Evolutionary conservation across 2,888 invertebrate species (phyloP), one percentile per base, ranked within the genome.

Genomic region (Mesopsocus fuscifrons): DNA sequence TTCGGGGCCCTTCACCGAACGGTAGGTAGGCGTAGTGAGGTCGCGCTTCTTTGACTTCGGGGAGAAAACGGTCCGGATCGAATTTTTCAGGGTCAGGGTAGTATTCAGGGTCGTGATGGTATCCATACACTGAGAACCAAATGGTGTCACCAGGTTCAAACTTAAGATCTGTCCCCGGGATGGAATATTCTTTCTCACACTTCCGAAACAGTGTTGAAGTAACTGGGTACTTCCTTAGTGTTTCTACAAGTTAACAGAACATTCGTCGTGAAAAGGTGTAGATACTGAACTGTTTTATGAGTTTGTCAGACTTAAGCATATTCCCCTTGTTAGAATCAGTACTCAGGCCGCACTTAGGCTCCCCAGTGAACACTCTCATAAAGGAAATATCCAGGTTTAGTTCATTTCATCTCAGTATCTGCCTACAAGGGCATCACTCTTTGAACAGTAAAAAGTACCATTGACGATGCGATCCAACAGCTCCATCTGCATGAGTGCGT

Each of bases 1-100:
- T 52, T 30, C 67, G 54, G 3, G 59, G 58, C 1, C 66, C 66
- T 50, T 55, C 61, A 1, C 67, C 66, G 48, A 66, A 67, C 1
- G 66, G 64, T 51, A 63, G 50, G 43, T 59, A 66, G 1, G 55
- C 53, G 21, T 52, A 49, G 16, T 59, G 59, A 34, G 54, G 60
- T 2, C 59, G 53, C 5, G 51, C 46, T 15, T 52, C 54, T 30
- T 50, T 54, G 17, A 57, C 57, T 33, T 60, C 57, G 0, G 55
- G 44, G 16, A 54, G 51, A 55, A 68, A 69, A 47, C 69, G 57
- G 30, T 66, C 63, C 2, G 68, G 67, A 44, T 64, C 58, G 50
- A 67, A 68, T 35, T 55, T 55, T 31, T 59, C 56, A 4, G 68
- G 66, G 9, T 66, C 52, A 1, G 59, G 55, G 48, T 60, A 67